These are phyloP conservation scores for Tolypeutes matacus DNA, from an alignment of 2,797 vertebrate species.

Conservation along the genomic window DNA sequence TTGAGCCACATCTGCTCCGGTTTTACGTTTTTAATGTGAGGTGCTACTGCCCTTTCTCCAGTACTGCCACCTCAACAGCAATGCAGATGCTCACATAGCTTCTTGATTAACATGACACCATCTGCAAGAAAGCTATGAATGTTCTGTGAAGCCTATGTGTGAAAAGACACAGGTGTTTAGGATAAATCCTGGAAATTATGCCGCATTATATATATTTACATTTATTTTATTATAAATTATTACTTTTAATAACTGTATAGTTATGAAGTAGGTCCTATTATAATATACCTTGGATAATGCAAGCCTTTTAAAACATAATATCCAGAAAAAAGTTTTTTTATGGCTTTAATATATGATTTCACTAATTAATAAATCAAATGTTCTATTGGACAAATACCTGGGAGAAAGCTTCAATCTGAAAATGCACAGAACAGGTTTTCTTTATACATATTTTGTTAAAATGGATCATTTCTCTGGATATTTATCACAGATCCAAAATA, in stretches of 20 bases:
- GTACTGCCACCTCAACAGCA: no score
- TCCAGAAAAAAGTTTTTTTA: background rate
- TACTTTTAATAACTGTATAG: background rate
- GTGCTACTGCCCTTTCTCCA: no score
- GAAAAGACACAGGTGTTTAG: background rate
- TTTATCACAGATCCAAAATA: background rate
- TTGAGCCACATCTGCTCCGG: no score
- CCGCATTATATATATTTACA: background rate
- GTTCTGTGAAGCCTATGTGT: background rate
- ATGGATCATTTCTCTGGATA: background rate
- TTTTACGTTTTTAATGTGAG: no score
- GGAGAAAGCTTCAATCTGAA: background rate
- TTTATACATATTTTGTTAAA: background rate
- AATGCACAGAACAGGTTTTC: background rate
- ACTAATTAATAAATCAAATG: background rate
- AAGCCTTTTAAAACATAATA: background rate
- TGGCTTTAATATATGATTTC: background rate
- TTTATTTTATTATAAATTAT: conserved; percentile 15
- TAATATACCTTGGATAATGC: background rate
- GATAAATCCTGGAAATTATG: conserved; percentile 18
- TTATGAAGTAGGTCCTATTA: background rate
- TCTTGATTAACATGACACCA: no score
- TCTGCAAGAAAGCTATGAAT: background rate
- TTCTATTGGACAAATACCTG: background rate
- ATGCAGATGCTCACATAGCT: no score